phyloP scores from a whole-genome alignment of 2,888 invertebrate genomes.

The Cybosia mesomella region DNA sequence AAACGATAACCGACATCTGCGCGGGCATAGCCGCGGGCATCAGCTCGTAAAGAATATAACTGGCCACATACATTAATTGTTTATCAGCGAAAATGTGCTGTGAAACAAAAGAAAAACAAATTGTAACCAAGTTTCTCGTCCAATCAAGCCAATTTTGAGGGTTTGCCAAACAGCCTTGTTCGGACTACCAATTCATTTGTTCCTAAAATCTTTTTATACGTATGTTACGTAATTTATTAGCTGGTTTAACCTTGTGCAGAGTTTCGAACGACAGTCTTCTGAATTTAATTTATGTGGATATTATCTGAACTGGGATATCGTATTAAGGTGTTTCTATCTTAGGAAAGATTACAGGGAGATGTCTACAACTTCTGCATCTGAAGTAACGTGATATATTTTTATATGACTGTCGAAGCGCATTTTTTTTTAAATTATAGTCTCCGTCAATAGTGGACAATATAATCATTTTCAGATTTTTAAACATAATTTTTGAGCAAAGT shows the following conservation, averaged over 20 bases:
- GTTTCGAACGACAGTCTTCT: not conserved
- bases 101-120: not conserved
- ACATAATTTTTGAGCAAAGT: too few species aligned
- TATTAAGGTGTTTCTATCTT: not conserved
- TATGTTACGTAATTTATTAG: not conserved
- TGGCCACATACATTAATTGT: too few species aligned
- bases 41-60: too few species aligned
- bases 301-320: not conserved
- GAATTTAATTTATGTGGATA: not conserved
- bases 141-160: not conserved
- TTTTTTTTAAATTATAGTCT: too few species aligned
- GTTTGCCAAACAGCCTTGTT: constrained; percentile 1
- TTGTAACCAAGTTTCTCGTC: not conserved
- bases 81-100: not conserved
- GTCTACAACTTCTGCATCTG: not conserved
- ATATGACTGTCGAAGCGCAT: not conserved
- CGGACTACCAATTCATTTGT: not conserved
- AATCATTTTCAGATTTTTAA: too few species aligned
- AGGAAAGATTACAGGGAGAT: not conserved
- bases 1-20: too few species aligned
- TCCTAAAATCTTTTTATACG: not conserved
- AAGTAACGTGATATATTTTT: not conserved
- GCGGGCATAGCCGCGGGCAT: too few species aligned
- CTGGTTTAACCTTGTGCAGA: not conserved
- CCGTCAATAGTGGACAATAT: too few species aligned